phyloP scores from a whole-genome alignment of 1,140 invertebrate species.

The Atta texana region DNA sequence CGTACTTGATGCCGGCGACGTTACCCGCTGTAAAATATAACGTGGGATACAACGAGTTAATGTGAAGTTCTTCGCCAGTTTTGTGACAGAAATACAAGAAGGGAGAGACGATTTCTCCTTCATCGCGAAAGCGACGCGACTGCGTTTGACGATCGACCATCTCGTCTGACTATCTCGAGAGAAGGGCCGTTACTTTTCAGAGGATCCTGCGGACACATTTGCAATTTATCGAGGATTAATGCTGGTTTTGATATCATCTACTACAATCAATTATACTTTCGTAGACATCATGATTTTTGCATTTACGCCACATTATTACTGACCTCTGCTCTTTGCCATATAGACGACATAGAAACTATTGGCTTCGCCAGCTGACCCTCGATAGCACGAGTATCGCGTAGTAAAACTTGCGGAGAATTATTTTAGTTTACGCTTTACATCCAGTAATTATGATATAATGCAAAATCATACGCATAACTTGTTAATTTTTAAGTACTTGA shows the following conservation, averaged over 20 bases:
- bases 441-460: constrained; percentile 40
- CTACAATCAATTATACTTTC: constrained; percentile 40
- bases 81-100: constrained; percentile 1
- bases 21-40: neutral
- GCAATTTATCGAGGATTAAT: constrained; percentile 31
- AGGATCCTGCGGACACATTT: neutral
- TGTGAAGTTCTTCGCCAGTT: neutral
- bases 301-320: constrained; percentile 64
- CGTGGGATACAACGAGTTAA: neutral
- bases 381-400: constrained; percentile 61
- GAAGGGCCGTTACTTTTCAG: neutral
- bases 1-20: neutral
- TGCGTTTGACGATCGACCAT: neutral
- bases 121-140: neutral
- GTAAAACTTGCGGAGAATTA: constrained; percentile 36
- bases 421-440: constrained; percentile 38
- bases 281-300: constrained; percentile 39
- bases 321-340: constrained; percentile 67
- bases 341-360: constrained; percentile 49
- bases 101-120: neutral
- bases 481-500: neutral
- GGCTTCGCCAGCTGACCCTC: constrained; percentile 61
- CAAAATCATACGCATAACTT: neutral
- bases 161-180: neutral
- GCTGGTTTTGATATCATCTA: neutral